Conservation (phyloP, 2,888 invertebrate species). For the Pseudococcus viburni region DNA sequence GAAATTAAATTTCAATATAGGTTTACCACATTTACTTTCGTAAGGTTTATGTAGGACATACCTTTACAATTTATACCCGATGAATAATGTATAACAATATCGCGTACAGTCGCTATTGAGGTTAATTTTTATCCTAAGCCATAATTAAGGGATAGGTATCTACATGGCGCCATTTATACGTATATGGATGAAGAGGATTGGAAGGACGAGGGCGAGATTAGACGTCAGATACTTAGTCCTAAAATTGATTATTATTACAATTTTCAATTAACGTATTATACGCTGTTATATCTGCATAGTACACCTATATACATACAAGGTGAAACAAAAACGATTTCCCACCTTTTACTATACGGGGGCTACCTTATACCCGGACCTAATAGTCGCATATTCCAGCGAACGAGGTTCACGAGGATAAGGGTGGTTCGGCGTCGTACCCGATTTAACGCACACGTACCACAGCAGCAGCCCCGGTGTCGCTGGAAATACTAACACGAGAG, state of each 20-base stretch:
- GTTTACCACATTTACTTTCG: neutral
- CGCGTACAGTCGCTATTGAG: neutral
- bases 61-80: neutral
- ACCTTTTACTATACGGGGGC: neutral
- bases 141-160: neutral
- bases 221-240: constrained; percentile 46
- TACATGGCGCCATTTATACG: neutral
- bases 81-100: constrained; percentile 28
- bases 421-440: neutral
- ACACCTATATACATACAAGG: constrained; percentile 51
- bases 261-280: constrained; percentile 56
- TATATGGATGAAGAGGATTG: neutral
- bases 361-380: constrained; percentile 12
- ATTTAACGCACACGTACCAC: constrained; percentile 18
- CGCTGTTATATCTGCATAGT: constrained; percentile 19
- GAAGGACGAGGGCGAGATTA: neutral
- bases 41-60: neutral
- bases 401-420: neutral
- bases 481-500: constrained; percentile 53
- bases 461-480: neutral
- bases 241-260: constrained; percentile 56
- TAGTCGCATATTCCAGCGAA: constrained; percentile 24
- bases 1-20: constrained; percentile 10
- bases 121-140: constrained; percentile 36
- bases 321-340: constrained; percentile 48